Base-by-base conservation (phyloP, 2,113 vertebrate species). In the Silurus glanis region DNA sequence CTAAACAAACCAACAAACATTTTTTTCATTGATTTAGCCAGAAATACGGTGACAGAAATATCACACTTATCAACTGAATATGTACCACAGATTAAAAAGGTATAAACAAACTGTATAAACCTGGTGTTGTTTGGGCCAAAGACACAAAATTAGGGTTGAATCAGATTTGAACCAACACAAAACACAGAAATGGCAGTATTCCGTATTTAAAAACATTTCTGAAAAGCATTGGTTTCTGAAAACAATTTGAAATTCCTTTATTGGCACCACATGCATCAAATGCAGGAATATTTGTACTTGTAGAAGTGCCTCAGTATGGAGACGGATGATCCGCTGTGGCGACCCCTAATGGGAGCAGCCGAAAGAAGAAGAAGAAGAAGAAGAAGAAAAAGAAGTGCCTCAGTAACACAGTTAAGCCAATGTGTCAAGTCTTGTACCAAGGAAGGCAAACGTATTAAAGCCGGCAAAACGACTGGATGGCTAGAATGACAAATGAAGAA, bases 401-500 rank as follows among this genome's bases (percentile, higher is more conserved):
- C 51, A 21, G 59, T 82, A 71, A 85, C 4, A 8, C n/a, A 21
- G 28, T 17, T 85, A 28, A 79, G 51, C 62, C 59, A 88, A 25
- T 62, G 28, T 66, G 74, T 72, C 17, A 53, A 66, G 56, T 76
- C 72, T 55, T 66, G 12, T 21, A 55, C 49, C 75, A 83, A 71
- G 64, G 37, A 74, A 47, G 19, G 37, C 55, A 84, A 45, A 61
- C 75, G 12, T 71, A 86, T 88, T 75, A 67, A 2, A 56, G 47
- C 21, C 53, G 66, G 78, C 51, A 80, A 17, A 45, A 58, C 45
- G 4, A 25, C 37, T 12, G 28, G 71, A 16, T 83, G 76, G 58
- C 3, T 25, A 58, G 28, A 23, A 88, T 88, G 61, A 76, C 83
- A 74, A 49, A 84, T 87, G 28, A 71, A 64, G 45, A 25, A 83